Base-by-base conservation (phyloP, 2,888 invertebrate species). In the Drosophila aldrichi region DNA sequence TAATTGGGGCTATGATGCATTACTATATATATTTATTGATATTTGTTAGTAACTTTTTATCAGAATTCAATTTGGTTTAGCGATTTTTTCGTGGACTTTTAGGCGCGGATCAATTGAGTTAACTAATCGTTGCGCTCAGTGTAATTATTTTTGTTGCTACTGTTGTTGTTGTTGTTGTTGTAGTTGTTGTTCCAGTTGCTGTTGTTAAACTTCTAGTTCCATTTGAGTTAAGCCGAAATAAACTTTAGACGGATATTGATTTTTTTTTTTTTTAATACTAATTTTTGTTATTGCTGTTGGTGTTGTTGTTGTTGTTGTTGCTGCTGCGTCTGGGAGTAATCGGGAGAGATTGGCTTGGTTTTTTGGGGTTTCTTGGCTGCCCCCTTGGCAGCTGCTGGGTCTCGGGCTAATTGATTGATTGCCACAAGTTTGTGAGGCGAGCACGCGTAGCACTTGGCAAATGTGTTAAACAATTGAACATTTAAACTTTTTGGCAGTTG, bases 171-270 rank as follows among this genome's bases (percentile, higher is more conserved):
- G 57, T 34, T 66, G 48, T 38, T 59, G 49, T 34, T 40, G 40
- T 20, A 49, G 51, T 34, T 70, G 62, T 63, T 72, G 41, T 75
- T 57, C 25, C 25, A 25, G 36, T 29, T 54, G 51, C 34, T 70
- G 62, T 63, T 72, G 41, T 75, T 57, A 46, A 78, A 82, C 69
- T 75, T 77, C 41, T 58, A 59, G 58, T 81, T 72, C 41, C 44
- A 49, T 54, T 48, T 63, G 68, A 60, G 55, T 72, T 76, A 91
- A 91, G 86, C 91, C 90, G 92, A 91, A 91, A 91, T 92, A 93
- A 92, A 93, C 92, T 93, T 92, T 93, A 93, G 93, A 93, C 92
- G 92, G 92, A 93, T 92, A 92, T 92, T 92, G 92, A 91, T 91
- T 91, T 91, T 91, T 92, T 91, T 91, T 92, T 91, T 91, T 91